Evolutionary conservation across 2,888 invertebrate species (phyloP), one percentile per base, ranked within the genome.

Genomic region (Neoascia interrupta): DNA sequence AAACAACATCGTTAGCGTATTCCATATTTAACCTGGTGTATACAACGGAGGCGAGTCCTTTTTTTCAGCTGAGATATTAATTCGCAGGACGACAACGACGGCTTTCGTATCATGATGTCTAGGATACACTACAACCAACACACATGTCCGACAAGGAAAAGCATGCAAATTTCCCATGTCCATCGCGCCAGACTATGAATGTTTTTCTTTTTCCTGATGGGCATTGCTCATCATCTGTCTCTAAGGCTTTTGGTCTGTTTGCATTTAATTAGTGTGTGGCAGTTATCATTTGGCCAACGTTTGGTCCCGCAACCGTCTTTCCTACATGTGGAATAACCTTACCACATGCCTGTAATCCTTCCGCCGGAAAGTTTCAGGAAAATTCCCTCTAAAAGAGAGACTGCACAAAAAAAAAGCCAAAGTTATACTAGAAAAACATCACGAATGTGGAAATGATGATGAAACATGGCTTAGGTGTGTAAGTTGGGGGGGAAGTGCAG

Each of bases 201-300:
- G 54, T 41, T 43, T 72, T 60, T 70, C 66, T 66, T 39, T 60
- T 23, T 13, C n/a, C 31, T 31, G 31, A 6, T n/a, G n/a, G 31
- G 34, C 31, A 18, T 13, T 15, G 18, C 18, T 36, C 26, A 23
- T 31, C 73, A 53, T 66, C 68, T 56, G 43, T 72, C n/a, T n/a
- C 70, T 76, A 76, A 76, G 64, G 66, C 61, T 79, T 66, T 79
- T 60, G 54, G 61, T 72, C 63, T 79, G 73, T 79, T 73, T 79
- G 79, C 66, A 79, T 73, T 73, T 79, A 72, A 79, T 79, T 79
- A 79, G 79, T 76, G 63, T 76, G 64, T 60, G 70, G 43, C 73
- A 73, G 58, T 60, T 73, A 68, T 73, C 66, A 66, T 79, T 66
- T 43, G 16, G 58, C 43, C 28, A 11, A 23, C 31, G 26, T 28